Base-by-base conservation (phyloP, 2,113 vertebrate species). In the Axis porcinus region DNA sequence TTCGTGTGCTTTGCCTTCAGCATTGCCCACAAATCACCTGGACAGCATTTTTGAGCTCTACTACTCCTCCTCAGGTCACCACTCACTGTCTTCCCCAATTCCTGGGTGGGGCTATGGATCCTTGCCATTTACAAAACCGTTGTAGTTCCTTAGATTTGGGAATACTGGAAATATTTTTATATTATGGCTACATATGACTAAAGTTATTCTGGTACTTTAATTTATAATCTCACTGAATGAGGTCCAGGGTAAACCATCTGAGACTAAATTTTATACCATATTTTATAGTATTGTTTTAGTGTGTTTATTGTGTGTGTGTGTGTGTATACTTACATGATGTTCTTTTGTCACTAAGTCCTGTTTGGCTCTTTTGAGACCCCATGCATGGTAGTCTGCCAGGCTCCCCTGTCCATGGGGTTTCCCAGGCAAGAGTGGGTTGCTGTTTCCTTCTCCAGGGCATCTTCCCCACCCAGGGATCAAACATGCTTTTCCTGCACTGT, bases 201-300 rank as follows among this genome's bases (percentile, higher is more conserved):
- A 70, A 67, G 50, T 88, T 91, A 62, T 95, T 96, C 70, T 85
- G 40, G 3, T 60, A 88, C 40, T 92, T 97, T 70, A 86, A 36
- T 82, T 85, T 93, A 81, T 94, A 70, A 57, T 45, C 12, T 52
- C 40, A 89, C 28, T 74, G 52, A 93, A 85, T 86, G 23, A 96
- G 47, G 76, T 79, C 13, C 74, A 89, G 55, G 57, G n/a, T 19
- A 87, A 97, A 82, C 82, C 50, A 93, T 76, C 54, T 85, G 67
- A 97, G 78, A 81, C 79, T 91, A 87, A 93, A 50, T 97, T 95
- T 95, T 96, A 30, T 14, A 33, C n/a, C 19, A 8, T 58, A 17
- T 74, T 87, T 50, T 79, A 6, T 78, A 95, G 7, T 91, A 50
- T 86, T 58, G 1, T 91, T 40, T 47, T 60, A 84, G 28, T 76